phyloP scores from a whole-genome alignment of 1,140 invertebrate species.

The Mycetomoellerius zeteki region DNA sequence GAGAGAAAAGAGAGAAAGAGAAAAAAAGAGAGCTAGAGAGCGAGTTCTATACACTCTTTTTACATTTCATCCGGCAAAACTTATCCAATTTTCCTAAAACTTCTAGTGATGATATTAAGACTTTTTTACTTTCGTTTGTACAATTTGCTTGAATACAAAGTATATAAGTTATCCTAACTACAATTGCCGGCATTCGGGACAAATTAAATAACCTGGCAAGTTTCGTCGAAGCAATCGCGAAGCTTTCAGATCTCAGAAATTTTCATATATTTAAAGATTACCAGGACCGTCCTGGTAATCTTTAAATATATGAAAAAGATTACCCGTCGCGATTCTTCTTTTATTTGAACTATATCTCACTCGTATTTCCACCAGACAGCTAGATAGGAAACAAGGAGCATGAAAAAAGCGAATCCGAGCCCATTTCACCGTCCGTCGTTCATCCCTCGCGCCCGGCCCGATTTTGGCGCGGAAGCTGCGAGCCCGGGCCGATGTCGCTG shows the following conservation, averaged over 20 bases:
- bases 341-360: neutral
- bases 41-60: neutral
- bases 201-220: conserved; percentile 14
- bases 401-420: conserved; percentile 8
- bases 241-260: neutral
- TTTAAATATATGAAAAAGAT: too few relatives aligned
- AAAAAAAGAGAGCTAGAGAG: neutral
- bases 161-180: conserved; percentile 13
- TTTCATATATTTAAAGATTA: conserved; percentile 6
- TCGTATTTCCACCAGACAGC: neutral
- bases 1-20: too few relatives aligned
- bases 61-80: conserved; percentile 4
- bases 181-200: neutral
- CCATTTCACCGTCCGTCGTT: neutral
- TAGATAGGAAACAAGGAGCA: neutral
- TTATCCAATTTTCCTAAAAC: conserved; percentile 15
- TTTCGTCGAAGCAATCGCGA: neutral
- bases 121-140: neutral
- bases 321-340: neutral
- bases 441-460: conserved; percentile 15
- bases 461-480: conserved; percentile 75
- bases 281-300: too few relatives aligned
- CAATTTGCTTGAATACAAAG: conserved; percentile 12
- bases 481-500: conserved; percentile 77
- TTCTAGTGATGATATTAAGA: neutral